Percentiles rank a stretch among this genome's conserved stretches.
Evolutionary conservation across 1,140 invertebrate species (phyloP).

Genomic region (Drosophila kurseongensis): DNA sequence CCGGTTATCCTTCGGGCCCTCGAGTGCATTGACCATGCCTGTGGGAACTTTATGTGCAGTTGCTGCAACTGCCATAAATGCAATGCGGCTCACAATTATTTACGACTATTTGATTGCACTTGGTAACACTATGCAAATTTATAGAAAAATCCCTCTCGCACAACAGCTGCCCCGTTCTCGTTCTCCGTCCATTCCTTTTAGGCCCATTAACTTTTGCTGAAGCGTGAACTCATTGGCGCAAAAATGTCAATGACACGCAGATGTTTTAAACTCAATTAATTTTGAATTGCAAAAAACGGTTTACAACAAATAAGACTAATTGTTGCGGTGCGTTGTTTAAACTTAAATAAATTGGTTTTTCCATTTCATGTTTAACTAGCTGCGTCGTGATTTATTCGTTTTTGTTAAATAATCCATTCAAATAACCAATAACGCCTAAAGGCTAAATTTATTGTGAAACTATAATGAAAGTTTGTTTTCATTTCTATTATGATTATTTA

Average conservation of each 20-base stretch:
- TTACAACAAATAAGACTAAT: conserved; percentile 1
- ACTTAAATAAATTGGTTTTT: conserved; percentile 2
- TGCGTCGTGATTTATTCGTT: not conserved
- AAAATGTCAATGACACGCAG: conserved; percentile 59
- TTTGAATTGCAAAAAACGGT: conserved; percentile 2
- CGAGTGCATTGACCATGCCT: conserved; percentile 72
- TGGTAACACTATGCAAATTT: conserved; percentile 65
- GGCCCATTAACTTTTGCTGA: conserved; percentile 24
- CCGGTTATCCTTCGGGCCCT: conserved; percentile 24
- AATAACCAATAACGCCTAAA: too few species aligned
- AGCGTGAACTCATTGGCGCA: conserved; percentile 38
- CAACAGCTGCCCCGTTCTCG: conserved; percentile 1
- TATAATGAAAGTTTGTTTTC: not conserved
- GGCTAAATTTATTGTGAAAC: not conserved
- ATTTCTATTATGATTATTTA: too few species aligned
- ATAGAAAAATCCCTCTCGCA: conserved; percentile 27
- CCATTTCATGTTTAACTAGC: not conserved
- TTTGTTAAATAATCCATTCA: not conserved
- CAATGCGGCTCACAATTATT: conserved; percentile 77
- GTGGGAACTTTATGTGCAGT: conserved; percentile 71
- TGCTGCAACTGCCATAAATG: conserved; percentile 77
- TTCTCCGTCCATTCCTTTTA: not conserved
- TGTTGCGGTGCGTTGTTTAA: conserved; percentile 3
- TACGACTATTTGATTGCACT: conserved; percentile 79
- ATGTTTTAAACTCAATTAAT: conserved; percentile 31